Conservation (phyloP, 2,113 vertebrate species). For the Phaetusa simplex region DNA sequence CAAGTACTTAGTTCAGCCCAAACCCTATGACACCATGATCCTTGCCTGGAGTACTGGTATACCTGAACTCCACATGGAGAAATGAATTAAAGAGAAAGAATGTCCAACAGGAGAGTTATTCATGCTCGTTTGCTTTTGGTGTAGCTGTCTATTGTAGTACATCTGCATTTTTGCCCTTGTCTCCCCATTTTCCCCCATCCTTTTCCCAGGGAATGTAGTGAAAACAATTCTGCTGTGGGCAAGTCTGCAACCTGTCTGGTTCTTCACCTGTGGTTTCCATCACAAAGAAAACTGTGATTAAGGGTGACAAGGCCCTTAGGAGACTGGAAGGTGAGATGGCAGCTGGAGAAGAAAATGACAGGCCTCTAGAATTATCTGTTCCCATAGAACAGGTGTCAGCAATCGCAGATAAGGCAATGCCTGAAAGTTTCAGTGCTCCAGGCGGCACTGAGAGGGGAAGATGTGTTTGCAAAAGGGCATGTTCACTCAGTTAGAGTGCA, state of each 20-base stretch:
- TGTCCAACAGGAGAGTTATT: not conserved
- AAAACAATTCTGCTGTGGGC: conserved; percentile 26
- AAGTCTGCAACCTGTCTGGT: conserved; percentile 45
- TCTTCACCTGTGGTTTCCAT: conserved; percentile 41
- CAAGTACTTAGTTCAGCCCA: not conserved
- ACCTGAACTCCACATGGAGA: not conserved
- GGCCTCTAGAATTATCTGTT: conserved; percentile 5
- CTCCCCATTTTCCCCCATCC: not conserved
- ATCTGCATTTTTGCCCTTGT: not conserved
- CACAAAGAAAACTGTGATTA: not conserved
- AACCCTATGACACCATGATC: not conserved
- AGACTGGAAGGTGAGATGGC: conserved; percentile 44
- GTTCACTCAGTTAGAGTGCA: conserved; percentile 13
- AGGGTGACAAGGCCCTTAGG: conserved; percentile 45
- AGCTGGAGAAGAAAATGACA: conserved; percentile 52
- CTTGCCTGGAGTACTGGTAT: not conserved
- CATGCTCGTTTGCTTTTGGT: not conserved
- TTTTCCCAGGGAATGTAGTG: not conserved
- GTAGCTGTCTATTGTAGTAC: not conserved
- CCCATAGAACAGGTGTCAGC: conserved; percentile 10
- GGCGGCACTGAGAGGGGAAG: conserved; percentile 23
- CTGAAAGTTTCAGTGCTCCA: conserved; percentile 21
- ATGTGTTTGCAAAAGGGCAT: conserved; percentile 49
- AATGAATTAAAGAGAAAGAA: not conserved
- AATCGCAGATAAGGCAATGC: not conserved